phyloP scores from a whole-genome alignment of 2,797 vertebrate genomes.

The Furcifer pardalis region DNA sequence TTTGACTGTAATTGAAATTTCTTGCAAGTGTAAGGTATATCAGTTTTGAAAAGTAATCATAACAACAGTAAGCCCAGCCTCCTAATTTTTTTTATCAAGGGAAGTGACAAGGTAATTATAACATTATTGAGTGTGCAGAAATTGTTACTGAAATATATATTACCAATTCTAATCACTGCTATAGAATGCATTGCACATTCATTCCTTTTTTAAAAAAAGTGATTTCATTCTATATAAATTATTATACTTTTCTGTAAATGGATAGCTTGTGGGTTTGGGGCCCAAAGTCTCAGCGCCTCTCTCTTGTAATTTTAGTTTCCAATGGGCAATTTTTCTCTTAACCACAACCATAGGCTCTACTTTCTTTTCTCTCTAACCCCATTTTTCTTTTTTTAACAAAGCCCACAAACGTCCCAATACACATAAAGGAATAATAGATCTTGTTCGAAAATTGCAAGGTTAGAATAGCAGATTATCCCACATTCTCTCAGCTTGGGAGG shows the following conservation, averaged over 20 bases:
- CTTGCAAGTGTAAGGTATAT: neutral
- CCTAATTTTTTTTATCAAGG: neutral
- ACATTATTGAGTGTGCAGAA: constrained; percentile 19
- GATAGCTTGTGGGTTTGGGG: constrained; percentile 13
- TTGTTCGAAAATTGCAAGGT: neutral
- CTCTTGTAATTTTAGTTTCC: constrained; percentile 35
- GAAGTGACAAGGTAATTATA: constrained; percentile 29
- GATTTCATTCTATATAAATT: constrained; percentile 42
- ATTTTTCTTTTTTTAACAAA: neutral
- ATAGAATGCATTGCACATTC: constrained; percentile 4
- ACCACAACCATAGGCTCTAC: constrained; percentile 1
- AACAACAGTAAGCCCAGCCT: neutral
- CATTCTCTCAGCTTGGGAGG: neutral
- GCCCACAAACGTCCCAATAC: neutral
- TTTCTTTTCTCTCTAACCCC: neutral
- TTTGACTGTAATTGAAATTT: neutral
- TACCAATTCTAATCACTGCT: constrained; percentile 27
- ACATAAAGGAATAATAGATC: neutral
- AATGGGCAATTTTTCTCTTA: constrained; percentile 4
- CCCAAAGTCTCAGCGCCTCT: neutral
- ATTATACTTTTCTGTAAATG: constrained; percentile 2
- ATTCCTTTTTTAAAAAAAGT: constrained; percentile 19
- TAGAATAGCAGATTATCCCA: neutral
- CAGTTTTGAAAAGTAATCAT: neutral
- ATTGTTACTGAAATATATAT: constrained; percentile 14